Base-by-base conservation (phyloP, 2,113 vertebrate species). In the Lepisosteus osseus region DNA sequence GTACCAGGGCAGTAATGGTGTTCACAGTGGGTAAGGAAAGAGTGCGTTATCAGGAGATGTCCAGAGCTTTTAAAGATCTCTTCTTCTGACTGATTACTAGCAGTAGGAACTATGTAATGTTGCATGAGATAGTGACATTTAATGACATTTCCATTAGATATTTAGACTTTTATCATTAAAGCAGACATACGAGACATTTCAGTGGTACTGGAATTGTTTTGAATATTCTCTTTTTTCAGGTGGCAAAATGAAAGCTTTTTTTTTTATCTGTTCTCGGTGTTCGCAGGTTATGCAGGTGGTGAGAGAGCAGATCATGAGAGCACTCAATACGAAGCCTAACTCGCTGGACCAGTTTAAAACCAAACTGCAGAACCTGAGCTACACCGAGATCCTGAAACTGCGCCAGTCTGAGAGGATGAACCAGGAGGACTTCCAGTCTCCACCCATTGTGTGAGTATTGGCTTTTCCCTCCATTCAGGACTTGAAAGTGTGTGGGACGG, bases 381-480 rank as follows among this genome's bases (percentile, higher is more conserved):
- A 99, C 90, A 95, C 98, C 0, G 98, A 99, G 92, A 99, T 99
- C 89, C 91, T 99, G 88, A 99, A 99, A 90, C 97, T 99, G 73
- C 97, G 97, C 72, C 97, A 99, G 86, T 99, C 97, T 0, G 97
- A 99, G 87, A 99, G 97, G 88, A 99, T 99, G 97, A 99, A 98
- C 89, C 97, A 99, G 84, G 97, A 99, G 80, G 97, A 99, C 83
- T 99, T 98, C 86, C 96, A 98, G 89, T 99, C 97, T 84, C 95
- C 96, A 80, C 97, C 97, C 1, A 99, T 99, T 80, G 79, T 98
- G 97, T 99, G 84, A 94, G 97, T 89, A 57, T 45, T 84, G 3
- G n/a, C 40, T 61, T 61, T 15, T 40, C 68, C 47, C 61, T 47
- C 45, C 13, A 8, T 9, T 14, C 6, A 11, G 13, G 7, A 8